Base-by-base conservation (phyloP, 1,140 invertebrate species). In the Coenobita brevimanus region DNA sequence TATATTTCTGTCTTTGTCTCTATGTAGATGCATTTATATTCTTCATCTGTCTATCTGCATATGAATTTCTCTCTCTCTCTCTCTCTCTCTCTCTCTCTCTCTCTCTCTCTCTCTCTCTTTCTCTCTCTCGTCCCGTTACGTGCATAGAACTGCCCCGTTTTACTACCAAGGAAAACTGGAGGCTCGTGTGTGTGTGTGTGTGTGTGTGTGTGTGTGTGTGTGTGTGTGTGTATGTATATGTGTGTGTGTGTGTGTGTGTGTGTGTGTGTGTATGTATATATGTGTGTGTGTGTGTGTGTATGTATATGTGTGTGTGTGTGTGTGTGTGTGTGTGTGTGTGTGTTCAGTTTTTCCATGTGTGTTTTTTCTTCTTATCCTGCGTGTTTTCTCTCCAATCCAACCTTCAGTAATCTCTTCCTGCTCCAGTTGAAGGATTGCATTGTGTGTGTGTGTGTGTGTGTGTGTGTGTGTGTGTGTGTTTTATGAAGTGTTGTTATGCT, bases 381-480 rank as follows among this genome's bases (percentile, higher is more conserved):
- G n/a, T n/a, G n/a, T n/a, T n/a, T n/a, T n/a, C n/a, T n/a, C n/a
- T n/a, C n/a, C n/a, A n/a, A n/a, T n/a, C n/a, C n/a, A n/a, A n/a
- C n/a, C n/a, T n/a, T n/a, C n/a, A n/a, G n/a, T n/a, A n/a, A n/a
- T n/a, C n/a, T n/a, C n/a, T n/a, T n/a, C n/a, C n/a, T n/a, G n/a
- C n/a, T n/a, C n/a, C n/a, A n/a, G n/a, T n/a, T n/a, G n/a, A n/a
- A n/a, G n/a, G n/a, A n/a, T n/a, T n/a, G n/a, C n/a, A n/a, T n/a
- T 69, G 4, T 69, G 4, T 69, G 4, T 69, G 2, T 27, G 0
- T 69, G 4, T 69, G 2, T 69, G 2, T 69, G 24, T 69, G 64
- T 69, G 64, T 69, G 64, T 69, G 64, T 69, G 64, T 69, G 64
- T 69, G 3, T 69, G 24, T 69, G 2, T 36, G 15, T 71, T 71